These are phyloP conservation scores for Lordiphosa clarofinis DNA, from an alignment of 1,140 invertebrate species.

Conservation along the genomic window DNA sequence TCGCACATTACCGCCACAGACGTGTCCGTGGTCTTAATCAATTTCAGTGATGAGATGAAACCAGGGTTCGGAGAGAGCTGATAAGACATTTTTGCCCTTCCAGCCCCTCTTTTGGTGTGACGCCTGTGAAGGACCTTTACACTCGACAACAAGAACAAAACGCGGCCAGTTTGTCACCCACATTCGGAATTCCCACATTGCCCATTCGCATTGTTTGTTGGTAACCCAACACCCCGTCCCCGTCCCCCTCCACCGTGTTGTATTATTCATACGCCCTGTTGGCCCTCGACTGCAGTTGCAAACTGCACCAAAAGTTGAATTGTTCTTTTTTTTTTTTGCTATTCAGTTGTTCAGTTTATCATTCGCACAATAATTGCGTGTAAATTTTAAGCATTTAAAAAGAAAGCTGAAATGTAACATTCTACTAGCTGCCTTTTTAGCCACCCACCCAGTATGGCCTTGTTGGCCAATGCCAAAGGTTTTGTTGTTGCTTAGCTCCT, in stretches of 20 bases:
- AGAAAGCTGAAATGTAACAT: conserved; percentile 28
- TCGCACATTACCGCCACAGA: conserved; percentile 48
- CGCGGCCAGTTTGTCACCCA: conserved; percentile 41
- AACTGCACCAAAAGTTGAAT: conserved; percentile 19
- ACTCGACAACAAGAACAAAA: conserved; percentile 19
- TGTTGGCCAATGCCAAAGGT: conserved; percentile 52
- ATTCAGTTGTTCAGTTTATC: conserved; percentile 22
- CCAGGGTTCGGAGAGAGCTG: too few species aligned
- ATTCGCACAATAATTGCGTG: conserved; percentile 63
- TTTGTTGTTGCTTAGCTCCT: conserved; percentile 74
- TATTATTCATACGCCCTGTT: conserved; percentile 59
- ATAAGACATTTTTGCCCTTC: too few species aligned
- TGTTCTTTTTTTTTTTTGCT: conserved; percentile 28
- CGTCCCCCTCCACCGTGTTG: conserved; percentile 19
- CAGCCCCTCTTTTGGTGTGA: too few species aligned
- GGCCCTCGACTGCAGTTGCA: conserved; percentile 23
- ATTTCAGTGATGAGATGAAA: conserved; percentile 12
- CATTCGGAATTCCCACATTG: conserved; percentile 28
- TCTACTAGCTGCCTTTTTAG: conserved; percentile 16
- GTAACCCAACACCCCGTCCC: too few species aligned
- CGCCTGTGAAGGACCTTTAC: conserved; percentile 15
- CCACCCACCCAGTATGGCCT: conserved; percentile 38
- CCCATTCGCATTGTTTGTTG: conserved; percentile 39
- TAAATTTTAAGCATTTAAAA: conserved; percentile 47
- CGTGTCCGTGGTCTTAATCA: conserved; percentile 33